Percentiles rank a stretch among this genome's conserved stretches.
Conservation (phyloP, 2,888 invertebrate species). For the Suillia variegata region DNA sequence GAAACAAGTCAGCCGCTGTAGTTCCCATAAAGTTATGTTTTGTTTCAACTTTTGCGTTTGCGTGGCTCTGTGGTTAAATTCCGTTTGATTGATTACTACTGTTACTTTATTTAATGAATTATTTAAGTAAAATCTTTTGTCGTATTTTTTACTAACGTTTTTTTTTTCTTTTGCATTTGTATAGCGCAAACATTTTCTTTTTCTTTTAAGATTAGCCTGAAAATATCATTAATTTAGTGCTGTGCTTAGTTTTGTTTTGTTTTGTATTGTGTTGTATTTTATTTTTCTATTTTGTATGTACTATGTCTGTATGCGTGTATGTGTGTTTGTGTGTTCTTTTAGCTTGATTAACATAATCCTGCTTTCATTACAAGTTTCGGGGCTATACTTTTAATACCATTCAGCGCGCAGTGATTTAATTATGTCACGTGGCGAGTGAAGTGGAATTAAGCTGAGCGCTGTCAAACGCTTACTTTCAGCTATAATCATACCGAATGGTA, state of each 20-base stretch:
- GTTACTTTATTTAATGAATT: slow-evolving; percentile 53
- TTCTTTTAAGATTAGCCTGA: slow-evolving; percentile 6
- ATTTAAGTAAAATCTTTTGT: slow-evolving; percentile 38
- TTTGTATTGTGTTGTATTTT: background rate
- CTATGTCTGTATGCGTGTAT: no score
- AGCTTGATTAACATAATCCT: slow-evolving; percentile 51
- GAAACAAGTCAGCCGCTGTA: no score
- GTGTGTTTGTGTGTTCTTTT: slow-evolving; percentile 36
- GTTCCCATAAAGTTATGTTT: background rate
- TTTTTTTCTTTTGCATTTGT: slow-evolving; percentile 21
- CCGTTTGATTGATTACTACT: slow-evolving; percentile 49
- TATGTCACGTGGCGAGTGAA: slow-evolving; percentile 51
- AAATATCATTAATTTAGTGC: slow-evolving; percentile 48
- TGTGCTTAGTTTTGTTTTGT: slow-evolving; percentile 30
- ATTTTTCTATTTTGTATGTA: background rate
- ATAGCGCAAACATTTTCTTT: background rate
- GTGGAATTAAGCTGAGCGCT: slow-evolving; percentile 41
- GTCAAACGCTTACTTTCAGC: slow-evolving; percentile 26
- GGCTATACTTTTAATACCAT: background rate
- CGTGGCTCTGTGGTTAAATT: slow-evolving; percentile 36
- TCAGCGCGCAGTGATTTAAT: slow-evolving; percentile 44
- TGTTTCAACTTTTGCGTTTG: no score
- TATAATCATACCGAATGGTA: no score
- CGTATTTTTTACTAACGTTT: slow-evolving; percentile 1
- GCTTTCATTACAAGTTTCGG: slow-evolving; percentile 46